Conservation (phyloP, 53 echinoderm and acorn worm genomes). For the Paelopatides confundens region DNA sequence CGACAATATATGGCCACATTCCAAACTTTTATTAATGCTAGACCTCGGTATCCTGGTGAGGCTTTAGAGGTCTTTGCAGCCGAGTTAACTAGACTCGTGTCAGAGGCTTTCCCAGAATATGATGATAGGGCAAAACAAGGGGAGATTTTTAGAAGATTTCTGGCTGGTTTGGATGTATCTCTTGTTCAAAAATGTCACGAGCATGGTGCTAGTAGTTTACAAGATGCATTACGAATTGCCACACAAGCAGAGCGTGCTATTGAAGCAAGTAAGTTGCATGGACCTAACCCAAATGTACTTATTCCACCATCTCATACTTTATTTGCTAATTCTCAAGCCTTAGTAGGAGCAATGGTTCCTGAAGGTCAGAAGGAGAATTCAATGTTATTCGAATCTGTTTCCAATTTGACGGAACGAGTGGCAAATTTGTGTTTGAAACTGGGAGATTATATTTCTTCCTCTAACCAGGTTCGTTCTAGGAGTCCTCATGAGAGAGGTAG, state of each 20-base stretch:
- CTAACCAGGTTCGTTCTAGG: not conserved
- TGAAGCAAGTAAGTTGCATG: slow-evolving; percentile 41
- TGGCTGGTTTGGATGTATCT: slow-evolving; percentile 61
- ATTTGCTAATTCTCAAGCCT: not conserved
- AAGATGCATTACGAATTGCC: slow-evolving; percentile 38
- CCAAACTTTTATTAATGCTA: slow-evolving; percentile 46
- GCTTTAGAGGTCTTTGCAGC: slow-evolving; percentile 62
- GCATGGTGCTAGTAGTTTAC: slow-evolving; percentile 36
- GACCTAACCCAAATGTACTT: not conserved
- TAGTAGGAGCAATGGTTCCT: not conserved
- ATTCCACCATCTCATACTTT: not conserved
- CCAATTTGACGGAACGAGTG: not conserved
- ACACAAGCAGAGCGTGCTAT: not conserved
- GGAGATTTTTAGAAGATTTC: slow-evolving; percentile 59
- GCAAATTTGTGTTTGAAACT: not conserved
- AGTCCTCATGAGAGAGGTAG: not conserved
- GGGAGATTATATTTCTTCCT: not conserved
- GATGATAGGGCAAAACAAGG: slow-evolving; percentile 36
- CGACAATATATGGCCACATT: not conserved
- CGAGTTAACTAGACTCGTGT: slow-evolving; percentile 31
- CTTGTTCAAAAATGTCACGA: slow-evolving; percentile 69
- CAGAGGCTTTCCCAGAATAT: slow-evolving; percentile 54
- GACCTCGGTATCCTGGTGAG: slow-evolving; percentile 55
- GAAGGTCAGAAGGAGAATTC: not conserved
- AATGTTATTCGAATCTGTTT: not conserved